A percentile compares a stretch with the other conserved stretches of the same genome.
These are phyloP conservation scores for Biston stratarius DNA, from an alignment of 2,888 invertebrate genomes.

Conservation along the genomic window DNA sequence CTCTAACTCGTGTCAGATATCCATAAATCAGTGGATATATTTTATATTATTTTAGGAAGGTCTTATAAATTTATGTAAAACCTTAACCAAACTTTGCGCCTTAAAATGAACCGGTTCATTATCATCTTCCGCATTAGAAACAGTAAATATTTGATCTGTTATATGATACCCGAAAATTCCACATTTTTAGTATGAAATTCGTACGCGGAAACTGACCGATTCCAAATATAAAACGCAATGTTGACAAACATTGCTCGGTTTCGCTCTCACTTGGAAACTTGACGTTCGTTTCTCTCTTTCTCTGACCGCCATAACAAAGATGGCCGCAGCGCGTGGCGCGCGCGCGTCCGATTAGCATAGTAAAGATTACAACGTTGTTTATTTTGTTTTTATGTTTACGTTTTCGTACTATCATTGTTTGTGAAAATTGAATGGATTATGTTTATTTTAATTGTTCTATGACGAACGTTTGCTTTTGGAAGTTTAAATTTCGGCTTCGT, in stretches of 20 bases:
- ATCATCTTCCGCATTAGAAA: background rate
- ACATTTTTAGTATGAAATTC: slow-evolving; percentile 20
- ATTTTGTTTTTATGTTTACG: slow-evolving; percentile 31
- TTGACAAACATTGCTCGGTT: slow-evolving; percentile 72
- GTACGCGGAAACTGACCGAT: slow-evolving; percentile 46
- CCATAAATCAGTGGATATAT: too few species aligned
- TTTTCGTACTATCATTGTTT: slow-evolving; percentile 23
- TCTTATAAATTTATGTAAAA: too few species aligned
- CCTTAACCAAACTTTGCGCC: too few species aligned
- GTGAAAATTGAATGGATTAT: slow-evolving; percentile 5
- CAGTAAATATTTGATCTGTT: slow-evolving; percentile 1
- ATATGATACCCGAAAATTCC: slow-evolving; percentile 18
- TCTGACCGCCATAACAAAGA: slow-evolving; percentile 41
- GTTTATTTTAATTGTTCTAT: slow-evolving; percentile 8
- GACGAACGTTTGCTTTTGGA: slow-evolving; percentile 2
- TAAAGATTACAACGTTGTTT: slow-evolving; percentile 33
- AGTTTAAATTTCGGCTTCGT: background rate
- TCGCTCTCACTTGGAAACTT: slow-evolving; percentile 43
- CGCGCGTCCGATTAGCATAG: slow-evolving; percentile 27
- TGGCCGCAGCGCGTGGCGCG: slow-evolving; percentile 43
- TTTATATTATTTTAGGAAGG: too few species aligned
- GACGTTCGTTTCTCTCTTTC: slow-evolving; percentile 46
- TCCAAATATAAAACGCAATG: slow-evolving; percentile 70
- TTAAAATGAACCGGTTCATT: too few species aligned
- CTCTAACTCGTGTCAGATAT: too few species aligned